Conservation (phyloP, 30 jellyfish, hydroid and myxozoan species). For the Morbakka virulenta region DNA sequence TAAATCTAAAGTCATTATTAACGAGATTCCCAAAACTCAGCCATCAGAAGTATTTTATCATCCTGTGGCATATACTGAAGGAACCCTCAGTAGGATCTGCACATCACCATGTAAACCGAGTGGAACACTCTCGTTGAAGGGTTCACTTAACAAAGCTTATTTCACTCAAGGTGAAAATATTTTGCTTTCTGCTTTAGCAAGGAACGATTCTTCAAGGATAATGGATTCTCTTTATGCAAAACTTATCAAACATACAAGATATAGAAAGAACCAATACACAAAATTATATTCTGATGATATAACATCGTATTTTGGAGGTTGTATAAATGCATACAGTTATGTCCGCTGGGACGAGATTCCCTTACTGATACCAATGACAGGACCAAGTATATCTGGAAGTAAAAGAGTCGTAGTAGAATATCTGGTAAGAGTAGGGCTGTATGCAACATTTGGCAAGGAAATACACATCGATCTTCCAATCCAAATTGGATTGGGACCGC, state of each 20-base stretch:
- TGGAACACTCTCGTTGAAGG: slow-evolving; percentile 73
- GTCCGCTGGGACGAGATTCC: slow-evolving; percentile 67
- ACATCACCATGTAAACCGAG: slow-evolving; percentile 49
- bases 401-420: slow-evolving; percentile 80
- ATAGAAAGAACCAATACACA: slow-evolving; percentile 57
- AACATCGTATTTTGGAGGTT: slow-evolving; percentile 70
- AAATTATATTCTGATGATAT: slow-evolving; percentile 60
- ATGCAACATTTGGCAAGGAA: slow-evolving; percentile 81
- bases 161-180: slow-evolving; percentile 71
- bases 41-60: slow-evolving; percentile 56
- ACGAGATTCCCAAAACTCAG: slow-evolving; percentile 74
- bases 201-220: slow-evolving; percentile 76
- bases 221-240: slow-evolving; percentile 94
- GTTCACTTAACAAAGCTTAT: slow-evolving; percentile 61
- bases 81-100: slow-evolving; percentile 36
- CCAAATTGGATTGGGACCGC: slow-evolving; percentile 80
- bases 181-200: slow-evolving; percentile 69
- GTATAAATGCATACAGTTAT: slow-evolving; percentile 39
- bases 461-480: slow-evolving; percentile 93
- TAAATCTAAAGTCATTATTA: slow-evolving; percentile 34
- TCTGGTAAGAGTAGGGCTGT: slow-evolving; percentile 95
- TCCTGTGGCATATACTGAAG: slow-evolving; percentile 84
- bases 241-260: slow-evolving; percentile 80
- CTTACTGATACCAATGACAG: slow-evolving; percentile 67
- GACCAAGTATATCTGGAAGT: slow-evolving; percentile 80